These are phyloP conservation scores for Rhadina sibilatrix DNA, from an alignment of 2,113 vertebrate genomes.

Conservation along the genomic window DNA sequence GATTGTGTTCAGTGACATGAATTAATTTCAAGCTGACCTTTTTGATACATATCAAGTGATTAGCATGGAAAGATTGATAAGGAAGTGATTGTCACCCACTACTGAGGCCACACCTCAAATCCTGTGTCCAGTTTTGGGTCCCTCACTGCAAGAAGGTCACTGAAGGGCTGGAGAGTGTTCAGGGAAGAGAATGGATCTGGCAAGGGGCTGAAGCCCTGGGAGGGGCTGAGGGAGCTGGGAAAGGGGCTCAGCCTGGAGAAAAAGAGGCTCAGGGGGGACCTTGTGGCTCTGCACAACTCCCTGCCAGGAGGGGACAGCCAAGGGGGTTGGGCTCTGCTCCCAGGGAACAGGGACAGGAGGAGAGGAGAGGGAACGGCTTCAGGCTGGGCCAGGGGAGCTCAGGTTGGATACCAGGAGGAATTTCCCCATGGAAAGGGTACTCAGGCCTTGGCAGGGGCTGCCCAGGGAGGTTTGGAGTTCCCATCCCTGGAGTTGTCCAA, in stretches of 20 bases:
- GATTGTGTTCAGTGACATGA: not conserved
- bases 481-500: not conserved
- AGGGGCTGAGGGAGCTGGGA: not conserved
- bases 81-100: not conserved
- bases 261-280: not conserved
- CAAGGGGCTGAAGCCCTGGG: not conserved
- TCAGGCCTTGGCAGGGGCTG: not conserved
- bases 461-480: not conserved
- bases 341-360: not conserved
- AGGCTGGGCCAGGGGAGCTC: not conserved
- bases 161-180: rapidly evolving
- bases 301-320: not conserved
- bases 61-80: not conserved
- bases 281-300: not conserved
- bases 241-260: not conserved
- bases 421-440: rapidly evolving
- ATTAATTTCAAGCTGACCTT: not conserved
- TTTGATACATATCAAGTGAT: not conserved
- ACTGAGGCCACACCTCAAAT: not conserved
- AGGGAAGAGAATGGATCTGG: not conserved
- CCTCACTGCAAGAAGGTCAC: rapidly evolving
- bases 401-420: rapidly evolving
- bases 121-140: not conserved
- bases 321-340: not conserved
- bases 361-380: rapidly evolving